Conservation (phyloP, 2,888 invertebrate species). For the Ophion obscuratus region DNA sequence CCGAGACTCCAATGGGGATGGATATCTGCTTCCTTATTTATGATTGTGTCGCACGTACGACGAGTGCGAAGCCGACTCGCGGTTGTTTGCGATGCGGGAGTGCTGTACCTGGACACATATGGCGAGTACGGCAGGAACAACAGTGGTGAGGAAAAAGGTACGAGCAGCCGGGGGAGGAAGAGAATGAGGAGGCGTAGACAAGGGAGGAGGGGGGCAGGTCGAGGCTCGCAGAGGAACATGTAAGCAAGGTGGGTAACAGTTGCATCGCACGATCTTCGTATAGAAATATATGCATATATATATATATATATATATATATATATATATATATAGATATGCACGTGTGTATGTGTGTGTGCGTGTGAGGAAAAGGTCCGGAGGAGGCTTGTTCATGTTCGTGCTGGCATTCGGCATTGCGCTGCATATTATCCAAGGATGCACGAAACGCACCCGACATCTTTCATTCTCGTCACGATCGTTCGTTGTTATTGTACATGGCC, state of each 20-base stretch:
- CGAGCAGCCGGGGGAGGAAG: neutral
- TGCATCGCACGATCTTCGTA: conserved; percentile 60
- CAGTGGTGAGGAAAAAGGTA: conserved; percentile 32
- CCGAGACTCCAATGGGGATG: neutral
- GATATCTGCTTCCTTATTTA: conserved; percentile 50
- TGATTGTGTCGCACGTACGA: conserved; percentile 59
- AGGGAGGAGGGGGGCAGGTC: neutral
- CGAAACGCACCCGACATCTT: conserved; percentile 77
- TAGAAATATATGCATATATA: conserved; percentile 44
- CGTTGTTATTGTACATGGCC: conserved; percentile 75
- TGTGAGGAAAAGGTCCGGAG: conserved; percentile 58
- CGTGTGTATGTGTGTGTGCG: neutral
- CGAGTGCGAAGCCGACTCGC: conserved; percentile 51
- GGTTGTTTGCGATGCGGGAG: conserved; percentile 61
- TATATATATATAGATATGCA: conserved; percentile 37
- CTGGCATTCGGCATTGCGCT: conserved; percentile 81
- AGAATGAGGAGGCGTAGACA: neutral
- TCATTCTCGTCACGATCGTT: conserved; percentile 78
- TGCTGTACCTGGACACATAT: conserved; percentile 20
- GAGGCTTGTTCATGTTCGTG: conserved; percentile 71
- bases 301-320: conserved; percentile 26
- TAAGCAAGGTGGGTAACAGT: conserved; percentile 66
- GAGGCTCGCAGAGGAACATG: conserved; percentile 58
- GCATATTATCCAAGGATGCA: conserved; percentile 83
- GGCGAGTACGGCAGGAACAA: conserved; percentile 26